Conservation (phyloP, 2,888 invertebrate genomes). For the Eupithecia exiguata region DNA sequence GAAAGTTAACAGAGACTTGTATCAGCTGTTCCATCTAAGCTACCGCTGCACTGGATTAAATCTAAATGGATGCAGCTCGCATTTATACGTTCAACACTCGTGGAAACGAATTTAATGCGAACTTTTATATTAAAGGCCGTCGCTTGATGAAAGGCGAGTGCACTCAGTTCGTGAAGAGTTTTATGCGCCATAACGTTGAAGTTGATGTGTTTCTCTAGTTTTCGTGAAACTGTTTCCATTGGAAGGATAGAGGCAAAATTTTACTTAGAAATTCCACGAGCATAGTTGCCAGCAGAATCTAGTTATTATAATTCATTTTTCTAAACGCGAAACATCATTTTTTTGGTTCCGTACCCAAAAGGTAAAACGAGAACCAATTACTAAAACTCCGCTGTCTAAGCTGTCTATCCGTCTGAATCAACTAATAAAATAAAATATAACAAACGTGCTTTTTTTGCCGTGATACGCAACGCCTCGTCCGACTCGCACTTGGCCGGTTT, state of each 20-base stretch:
- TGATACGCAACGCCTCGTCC: too few relatives aligned
- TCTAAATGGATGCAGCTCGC: slow-evolving; percentile 40
- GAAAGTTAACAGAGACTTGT: background rate
- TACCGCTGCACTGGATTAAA: slow-evolving; percentile 18
- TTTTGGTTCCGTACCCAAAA: too few relatives aligned
- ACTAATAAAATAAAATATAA: too few relatives aligned
- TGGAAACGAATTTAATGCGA: slow-evolving; percentile 37
- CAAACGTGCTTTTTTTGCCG: too few relatives aligned
- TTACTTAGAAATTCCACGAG: too few relatives aligned
- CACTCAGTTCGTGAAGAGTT: background rate
- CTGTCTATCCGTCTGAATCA: too few relatives aligned
- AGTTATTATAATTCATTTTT: background rate
- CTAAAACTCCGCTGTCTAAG: too few relatives aligned
- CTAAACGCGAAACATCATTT: too few relatives aligned
- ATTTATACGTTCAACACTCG: slow-evolving; percentile 42
- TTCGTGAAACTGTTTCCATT: background rate
- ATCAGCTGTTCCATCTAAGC: background rate
- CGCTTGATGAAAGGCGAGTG: background rate
- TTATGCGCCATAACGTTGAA: background rate
- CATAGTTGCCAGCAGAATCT: background rate
- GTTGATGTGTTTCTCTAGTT: background rate
- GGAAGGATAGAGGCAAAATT: background rate
- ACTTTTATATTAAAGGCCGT: slow-evolving; percentile 52
- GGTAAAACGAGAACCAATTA: too few relatives aligned
- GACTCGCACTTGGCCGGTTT: too few relatives aligned